These are phyloP conservation scores for Halcyon malimbica DNA, from an alignment of 2,113 vertebrate genomes.

Conservation along the genomic window DNA sequence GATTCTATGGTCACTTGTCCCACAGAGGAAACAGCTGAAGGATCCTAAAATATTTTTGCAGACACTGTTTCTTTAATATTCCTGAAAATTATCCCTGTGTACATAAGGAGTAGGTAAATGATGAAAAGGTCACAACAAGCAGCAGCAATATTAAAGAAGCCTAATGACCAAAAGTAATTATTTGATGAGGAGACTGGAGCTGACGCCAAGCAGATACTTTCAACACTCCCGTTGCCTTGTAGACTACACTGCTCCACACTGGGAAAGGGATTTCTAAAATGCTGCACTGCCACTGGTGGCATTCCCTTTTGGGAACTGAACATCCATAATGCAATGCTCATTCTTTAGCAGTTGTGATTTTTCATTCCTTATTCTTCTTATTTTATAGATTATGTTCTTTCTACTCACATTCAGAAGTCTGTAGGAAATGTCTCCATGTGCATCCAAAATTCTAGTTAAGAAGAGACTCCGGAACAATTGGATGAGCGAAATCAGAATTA, in stretches of 20 bases:
- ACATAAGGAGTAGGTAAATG: not conserved
- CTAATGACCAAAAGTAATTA: not conserved
- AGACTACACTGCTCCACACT: not conserved
- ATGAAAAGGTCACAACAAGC: not conserved
- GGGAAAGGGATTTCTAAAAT: not conserved
- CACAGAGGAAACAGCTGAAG: not conserved
- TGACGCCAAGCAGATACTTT: not conserved
- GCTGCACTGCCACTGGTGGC: not conserved
- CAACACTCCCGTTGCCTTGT: not conserved
- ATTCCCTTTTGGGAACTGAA: not conserved
- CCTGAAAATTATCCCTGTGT: not conserved
- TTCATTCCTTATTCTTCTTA: not conserved
- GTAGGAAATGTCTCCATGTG: slow-evolving; percentile 19
- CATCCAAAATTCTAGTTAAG: slow-evolving; percentile 34
- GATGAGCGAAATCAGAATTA: slow-evolving; percentile 55
- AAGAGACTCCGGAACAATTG: slow-evolving; percentile 34
- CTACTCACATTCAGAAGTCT: not conserved
- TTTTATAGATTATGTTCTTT: slow-evolving; percentile 50
- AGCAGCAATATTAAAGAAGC: not conserved
- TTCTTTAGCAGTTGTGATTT: not conserved
- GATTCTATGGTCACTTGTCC: not conserved
- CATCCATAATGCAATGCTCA: not conserved
- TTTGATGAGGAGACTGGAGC: not conserved
- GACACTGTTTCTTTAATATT: not conserved
- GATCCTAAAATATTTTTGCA: not conserved